A percentile compares a stretch with the other conserved stretches of the same genome.
Conservation (phyloP, 1,140 invertebrate genomes). For the Temnothorax longispinosus region DNA sequence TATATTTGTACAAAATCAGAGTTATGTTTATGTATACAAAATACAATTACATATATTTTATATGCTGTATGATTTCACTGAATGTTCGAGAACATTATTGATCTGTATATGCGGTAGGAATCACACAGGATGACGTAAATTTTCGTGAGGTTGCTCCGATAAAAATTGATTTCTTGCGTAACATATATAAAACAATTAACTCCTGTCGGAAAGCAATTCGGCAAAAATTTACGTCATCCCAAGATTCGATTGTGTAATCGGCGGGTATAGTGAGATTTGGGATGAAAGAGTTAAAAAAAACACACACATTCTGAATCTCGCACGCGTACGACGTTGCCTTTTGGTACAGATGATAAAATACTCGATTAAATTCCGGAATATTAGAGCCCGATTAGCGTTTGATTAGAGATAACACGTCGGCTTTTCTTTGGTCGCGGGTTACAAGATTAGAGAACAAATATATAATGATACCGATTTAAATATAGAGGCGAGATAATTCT, state of each 20-base stretch:
- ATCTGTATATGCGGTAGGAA: neutral
- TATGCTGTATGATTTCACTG: neutral
- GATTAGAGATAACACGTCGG: conserved; percentile 12
- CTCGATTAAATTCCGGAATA: neutral
- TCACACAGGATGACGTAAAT: conserved; percentile 31
- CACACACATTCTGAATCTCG: neutral
- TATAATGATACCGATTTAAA: conserved; percentile 1
- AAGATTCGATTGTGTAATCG: conserved; percentile 11
- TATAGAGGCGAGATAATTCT: conserved; percentile 28
- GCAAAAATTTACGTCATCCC: conserved; percentile 40
- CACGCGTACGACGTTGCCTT: neutral
- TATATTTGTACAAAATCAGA: neutral
- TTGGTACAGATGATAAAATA: neutral
- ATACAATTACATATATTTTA: neutral
- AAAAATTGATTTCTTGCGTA: neutral
- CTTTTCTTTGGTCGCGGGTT: neutral
- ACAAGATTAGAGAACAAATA: conserved; percentile 8
- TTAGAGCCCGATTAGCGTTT: neutral
- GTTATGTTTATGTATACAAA: neutral
- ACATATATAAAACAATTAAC: neutral
- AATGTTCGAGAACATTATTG: neutral
- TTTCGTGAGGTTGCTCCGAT: conserved; percentile 1
- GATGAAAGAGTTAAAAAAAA: neutral
- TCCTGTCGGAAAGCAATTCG: neutral
- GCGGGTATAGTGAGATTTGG: neutral